Percentiles rank a stretch among this genome's conserved stretches.
These are phyloP conservation scores for Druon quercuslanigerum DNA, from an alignment of 1,140 invertebrate species.

Conservation along the genomic window DNA sequence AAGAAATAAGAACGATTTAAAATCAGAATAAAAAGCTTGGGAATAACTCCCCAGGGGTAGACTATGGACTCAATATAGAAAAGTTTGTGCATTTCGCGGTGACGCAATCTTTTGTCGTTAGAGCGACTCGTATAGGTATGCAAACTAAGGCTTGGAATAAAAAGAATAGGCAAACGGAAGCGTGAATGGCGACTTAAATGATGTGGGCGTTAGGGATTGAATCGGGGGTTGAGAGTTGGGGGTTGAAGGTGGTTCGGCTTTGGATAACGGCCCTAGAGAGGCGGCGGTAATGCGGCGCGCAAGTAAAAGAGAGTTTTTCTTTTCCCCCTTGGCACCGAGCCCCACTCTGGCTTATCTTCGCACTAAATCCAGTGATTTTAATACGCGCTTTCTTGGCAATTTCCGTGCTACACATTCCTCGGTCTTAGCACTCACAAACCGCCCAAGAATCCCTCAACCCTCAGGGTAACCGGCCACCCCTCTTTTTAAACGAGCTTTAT, in stretches of 20 bases:
- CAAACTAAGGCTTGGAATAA: slow-evolving; percentile 34
- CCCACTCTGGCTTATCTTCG: slow-evolving; percentile 65
- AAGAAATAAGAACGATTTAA: neutral
- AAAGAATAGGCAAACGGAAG: slow-evolving; percentile 38
- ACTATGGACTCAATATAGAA: slow-evolving; percentile 11
- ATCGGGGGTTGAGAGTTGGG: slow-evolving; percentile 41
- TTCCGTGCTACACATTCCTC: slow-evolving; percentile 71
- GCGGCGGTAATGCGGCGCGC: slow-evolving; percentile 63
- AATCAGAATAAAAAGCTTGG: slow-evolving; percentile 7
- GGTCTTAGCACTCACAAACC: slow-evolving; percentile 59
- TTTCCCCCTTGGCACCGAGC: slow-evolving; percentile 55
- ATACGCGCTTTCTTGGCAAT: slow-evolving; percentile 74
- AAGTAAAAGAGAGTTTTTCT: slow-evolving; percentile 72
- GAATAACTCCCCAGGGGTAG: slow-evolving; percentile 12
- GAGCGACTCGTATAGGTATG: slow-evolving; percentile 38
- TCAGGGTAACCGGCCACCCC: slow-evolving; percentile 39
- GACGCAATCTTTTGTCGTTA: slow-evolving; percentile 34
- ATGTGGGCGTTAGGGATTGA: slow-evolving; percentile 57
- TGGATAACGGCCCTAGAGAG: slow-evolving; percentile 65
- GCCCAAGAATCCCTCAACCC: slow-evolving; percentile 37
- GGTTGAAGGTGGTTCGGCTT: slow-evolving; percentile 58
- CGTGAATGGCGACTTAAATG: slow-evolving; percentile 59
- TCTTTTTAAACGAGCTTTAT: slow-evolving; percentile 68
- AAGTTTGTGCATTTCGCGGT: slow-evolving; percentile 29
- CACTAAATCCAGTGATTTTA: slow-evolving; percentile 75